Conservation (phyloP, 2,113 vertebrate species). For the Acanthisitta chloris region DNA sequence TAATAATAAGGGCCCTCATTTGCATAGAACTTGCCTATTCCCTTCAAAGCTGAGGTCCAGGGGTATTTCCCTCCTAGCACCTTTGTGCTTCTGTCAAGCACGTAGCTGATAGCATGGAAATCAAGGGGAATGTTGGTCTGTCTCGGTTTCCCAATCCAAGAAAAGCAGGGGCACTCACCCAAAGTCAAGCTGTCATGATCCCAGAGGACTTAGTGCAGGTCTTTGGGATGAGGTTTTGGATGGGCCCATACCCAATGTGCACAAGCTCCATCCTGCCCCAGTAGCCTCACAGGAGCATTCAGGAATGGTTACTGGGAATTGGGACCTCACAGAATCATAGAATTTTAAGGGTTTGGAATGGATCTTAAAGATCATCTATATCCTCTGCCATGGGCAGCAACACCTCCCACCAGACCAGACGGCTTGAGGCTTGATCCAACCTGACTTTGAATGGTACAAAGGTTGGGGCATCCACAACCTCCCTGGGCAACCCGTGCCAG, state of each 20-base stretch:
- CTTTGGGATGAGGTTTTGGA: not conserved
- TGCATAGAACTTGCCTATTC: not conserved
- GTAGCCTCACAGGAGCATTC: not conserved
- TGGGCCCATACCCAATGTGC: rapidly evolving
- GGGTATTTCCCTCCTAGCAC: not conserved
- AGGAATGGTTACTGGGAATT: not conserved
- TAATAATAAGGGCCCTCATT: not conserved
- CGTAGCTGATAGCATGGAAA: not conserved
- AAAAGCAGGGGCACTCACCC: not conserved
- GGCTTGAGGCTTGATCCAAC: too few relatives aligned
- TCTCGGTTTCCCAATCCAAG: rapidly evolving
- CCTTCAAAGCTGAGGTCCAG: not conserved
- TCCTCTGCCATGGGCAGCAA: too few relatives aligned
- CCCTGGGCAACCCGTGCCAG: too few relatives aligned
- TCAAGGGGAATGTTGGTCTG: rapidly evolving
- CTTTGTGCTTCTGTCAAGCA: not conserved
- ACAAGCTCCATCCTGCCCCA: not conserved
- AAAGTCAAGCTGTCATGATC: not conserved
- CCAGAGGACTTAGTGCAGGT: not conserved
- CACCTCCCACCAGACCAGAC: too few relatives aligned
- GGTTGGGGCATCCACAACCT: too few relatives aligned
- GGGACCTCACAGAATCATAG: too few relatives aligned
- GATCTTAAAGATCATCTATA: too few relatives aligned
- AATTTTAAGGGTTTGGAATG: too few relatives aligned
- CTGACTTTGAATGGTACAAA: too few relatives aligned